Conservation (phyloP, 2,888 invertebrate species). For the Horisme vitalbata region DNA sequence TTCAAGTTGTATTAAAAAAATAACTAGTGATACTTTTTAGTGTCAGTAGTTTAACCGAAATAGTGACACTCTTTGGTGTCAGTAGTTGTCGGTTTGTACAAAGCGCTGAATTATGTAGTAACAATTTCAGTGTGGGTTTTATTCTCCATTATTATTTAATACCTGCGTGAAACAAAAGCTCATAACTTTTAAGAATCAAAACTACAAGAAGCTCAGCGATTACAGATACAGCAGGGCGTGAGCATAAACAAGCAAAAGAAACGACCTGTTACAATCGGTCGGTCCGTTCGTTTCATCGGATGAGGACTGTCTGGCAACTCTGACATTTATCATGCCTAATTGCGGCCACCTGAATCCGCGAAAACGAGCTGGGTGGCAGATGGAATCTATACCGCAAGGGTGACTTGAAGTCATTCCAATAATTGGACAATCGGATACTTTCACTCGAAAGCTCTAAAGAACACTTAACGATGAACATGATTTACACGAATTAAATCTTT, state of each 20-base stretch:
- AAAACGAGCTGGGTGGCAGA: slow-evolving; percentile 65
- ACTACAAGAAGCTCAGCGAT: slow-evolving; percentile 39
- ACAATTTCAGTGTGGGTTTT: too few relatives aligned
- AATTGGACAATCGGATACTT: slow-evolving; percentile 11
- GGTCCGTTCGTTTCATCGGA: slow-evolving; percentile 71
- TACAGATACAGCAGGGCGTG: slow-evolving; percentile 58
- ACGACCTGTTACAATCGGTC: slow-evolving; percentile 68
- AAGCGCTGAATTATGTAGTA: too few relatives aligned
- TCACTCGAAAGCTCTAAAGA: slow-evolving; percentile 2
- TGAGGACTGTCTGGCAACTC: slow-evolving; percentile 68
- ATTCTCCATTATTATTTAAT: too few relatives aligned
- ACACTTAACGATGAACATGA: neutral
- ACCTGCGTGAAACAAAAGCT: slow-evolving; percentile 2
- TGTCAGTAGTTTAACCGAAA: too few relatives aligned
- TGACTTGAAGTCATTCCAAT: slow-evolving; percentile 31
- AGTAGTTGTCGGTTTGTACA: too few relatives aligned
- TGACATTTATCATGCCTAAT: slow-evolving; percentile 76
- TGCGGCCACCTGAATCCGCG: slow-evolving; percentile 70
- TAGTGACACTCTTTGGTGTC: too few relatives aligned
- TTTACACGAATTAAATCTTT: slow-evolving; percentile 17
- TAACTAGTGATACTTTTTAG: too few relatives aligned
- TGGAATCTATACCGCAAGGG: slow-evolving; percentile 44
- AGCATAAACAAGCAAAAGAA: slow-evolving; percentile 68
- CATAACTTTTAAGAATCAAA: slow-evolving; percentile 32
- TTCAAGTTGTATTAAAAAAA: too few relatives aligned